Base-by-base conservation (phyloP, 2,797 vertebrate genomes). In the Acipenser transmontanus region DNA sequence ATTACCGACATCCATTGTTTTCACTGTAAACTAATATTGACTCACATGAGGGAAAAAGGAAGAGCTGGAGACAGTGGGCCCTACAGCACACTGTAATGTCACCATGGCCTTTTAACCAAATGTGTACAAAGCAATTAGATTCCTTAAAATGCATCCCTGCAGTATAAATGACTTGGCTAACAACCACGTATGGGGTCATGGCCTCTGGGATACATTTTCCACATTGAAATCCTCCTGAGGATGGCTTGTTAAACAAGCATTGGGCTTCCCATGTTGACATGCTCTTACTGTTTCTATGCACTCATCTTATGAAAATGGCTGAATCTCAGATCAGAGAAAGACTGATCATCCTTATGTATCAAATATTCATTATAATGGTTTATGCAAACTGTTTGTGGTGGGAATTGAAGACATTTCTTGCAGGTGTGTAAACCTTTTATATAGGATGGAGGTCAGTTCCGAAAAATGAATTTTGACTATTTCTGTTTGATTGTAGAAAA, bases 201-300 rank as follows among this genome's bases (percentile, higher is more conserved):
- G 76, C 83, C 79, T 81, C 65, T 66, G 82, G 67, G 83, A 83
- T 78, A 75, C 78, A 72, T 80, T 76, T 77, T 71, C 76, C 78
- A 34, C 77, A 78, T 84, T 85, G 83, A 85, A 86, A 80, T 78
- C 83, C 78, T 73, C 84, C 86, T 81, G 76, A 80, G 73, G 76
- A 65, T 49, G 47, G 80, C 77, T 85, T 85, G 81, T 84, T 83
- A 83, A 82, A 79, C 76, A 68, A 84, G 82, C 86, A 77, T 82
- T 77, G 71, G 6, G 54, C 14, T 7, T 57, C 54, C n/a, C 54
- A 11, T 57, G 54, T 57, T 57, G 54, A n/a, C 54, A 11, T 73
- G 83, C 64, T 79, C 77, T 78, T 47, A 7, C 61, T 1, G 76
- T 84, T 80, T 75, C 84, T 84, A 81, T 85, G 85, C 78, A 79